Conservation (phyloP, 2,113 vertebrate species). For the Tyrannus savana region DNA sequence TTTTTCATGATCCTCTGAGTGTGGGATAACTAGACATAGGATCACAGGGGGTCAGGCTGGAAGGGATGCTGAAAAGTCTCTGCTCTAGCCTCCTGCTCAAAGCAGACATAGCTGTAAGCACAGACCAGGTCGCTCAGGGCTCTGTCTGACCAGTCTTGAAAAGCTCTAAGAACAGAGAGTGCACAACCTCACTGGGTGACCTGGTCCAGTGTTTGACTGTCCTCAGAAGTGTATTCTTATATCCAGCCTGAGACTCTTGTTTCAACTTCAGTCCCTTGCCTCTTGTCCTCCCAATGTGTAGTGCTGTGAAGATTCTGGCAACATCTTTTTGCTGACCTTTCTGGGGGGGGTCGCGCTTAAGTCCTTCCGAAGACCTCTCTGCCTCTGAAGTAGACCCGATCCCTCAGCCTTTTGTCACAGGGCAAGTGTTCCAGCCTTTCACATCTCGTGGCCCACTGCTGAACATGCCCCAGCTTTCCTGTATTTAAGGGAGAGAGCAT, state of each 20-base stretch:
- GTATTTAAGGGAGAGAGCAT: background rate
- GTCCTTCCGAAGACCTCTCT: background rate
- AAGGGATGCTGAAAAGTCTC: background rate
- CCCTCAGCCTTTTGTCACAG: background rate
- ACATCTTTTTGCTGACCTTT: background rate
- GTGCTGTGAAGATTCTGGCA: background rate
- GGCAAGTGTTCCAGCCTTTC: background rate
- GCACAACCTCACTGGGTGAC: background rate
- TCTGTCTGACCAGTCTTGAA: background rate
- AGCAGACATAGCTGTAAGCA: background rate
- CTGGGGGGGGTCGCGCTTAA: background rate
- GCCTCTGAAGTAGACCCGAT: background rate
- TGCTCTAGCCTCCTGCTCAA: background rate
- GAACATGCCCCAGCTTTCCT: background rate
- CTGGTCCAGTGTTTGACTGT: background rate
- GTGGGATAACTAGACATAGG: background rate
- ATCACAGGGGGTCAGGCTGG: background rate
- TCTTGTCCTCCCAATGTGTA: background rate
- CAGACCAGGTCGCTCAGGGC: background rate
- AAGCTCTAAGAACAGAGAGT: background rate
- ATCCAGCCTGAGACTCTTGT: background rate
- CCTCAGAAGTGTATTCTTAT: background rate
- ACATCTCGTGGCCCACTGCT: background rate
- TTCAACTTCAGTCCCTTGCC: background rate
- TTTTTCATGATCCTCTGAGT: background rate